Conservation (phyloP, 64 coral and sea anemone genomes). For the Orbicella faveolata region DNA sequence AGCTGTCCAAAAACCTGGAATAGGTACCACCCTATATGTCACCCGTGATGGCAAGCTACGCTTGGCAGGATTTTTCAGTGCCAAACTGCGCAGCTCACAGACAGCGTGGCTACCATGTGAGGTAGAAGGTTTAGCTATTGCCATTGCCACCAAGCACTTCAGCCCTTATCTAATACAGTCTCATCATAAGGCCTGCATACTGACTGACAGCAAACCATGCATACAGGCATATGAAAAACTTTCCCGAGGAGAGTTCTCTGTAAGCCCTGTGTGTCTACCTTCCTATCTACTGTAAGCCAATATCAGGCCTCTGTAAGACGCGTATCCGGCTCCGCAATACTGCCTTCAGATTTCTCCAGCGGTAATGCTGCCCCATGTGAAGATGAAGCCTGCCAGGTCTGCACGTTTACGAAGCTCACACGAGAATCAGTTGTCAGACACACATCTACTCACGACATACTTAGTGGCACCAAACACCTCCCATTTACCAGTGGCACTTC, state of each 20-base stretch:
- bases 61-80: conserved; percentile 36
- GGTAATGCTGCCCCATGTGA: conserved; percentile 44
- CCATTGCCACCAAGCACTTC: conserved; percentile 45
- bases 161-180: conserved; percentile 44
- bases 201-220: conserved; percentile 46
- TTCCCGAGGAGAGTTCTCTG: conserved; percentile 9
- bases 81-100: conserved; percentile 14
- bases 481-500: conserved; percentile 40
- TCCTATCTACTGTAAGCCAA: conserved; percentile 44
- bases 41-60: not conserved
- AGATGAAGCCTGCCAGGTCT: conserved; percentile 31
- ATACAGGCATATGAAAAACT: conserved; percentile 53
- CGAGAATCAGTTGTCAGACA: conserved; percentile 24
- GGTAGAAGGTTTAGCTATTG: conserved; percentile 16
- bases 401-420: not conserved
- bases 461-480: not conserved
- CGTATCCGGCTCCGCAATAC: conserved; percentile 34
- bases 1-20: not conserved
- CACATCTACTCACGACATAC: not conserved
- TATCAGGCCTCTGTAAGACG: conserved; percentile 39
- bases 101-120: conserved; percentile 37
- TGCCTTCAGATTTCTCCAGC: conserved; percentile 52
- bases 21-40: conserved; percentile 31
- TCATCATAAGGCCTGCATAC: conserved; percentile 9
- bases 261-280: conserved; percentile 39